Evolutionary conservation across 2,113 vertebrate genomes (phyloP).

Genomic region (Brachirus orientalis): DNA sequence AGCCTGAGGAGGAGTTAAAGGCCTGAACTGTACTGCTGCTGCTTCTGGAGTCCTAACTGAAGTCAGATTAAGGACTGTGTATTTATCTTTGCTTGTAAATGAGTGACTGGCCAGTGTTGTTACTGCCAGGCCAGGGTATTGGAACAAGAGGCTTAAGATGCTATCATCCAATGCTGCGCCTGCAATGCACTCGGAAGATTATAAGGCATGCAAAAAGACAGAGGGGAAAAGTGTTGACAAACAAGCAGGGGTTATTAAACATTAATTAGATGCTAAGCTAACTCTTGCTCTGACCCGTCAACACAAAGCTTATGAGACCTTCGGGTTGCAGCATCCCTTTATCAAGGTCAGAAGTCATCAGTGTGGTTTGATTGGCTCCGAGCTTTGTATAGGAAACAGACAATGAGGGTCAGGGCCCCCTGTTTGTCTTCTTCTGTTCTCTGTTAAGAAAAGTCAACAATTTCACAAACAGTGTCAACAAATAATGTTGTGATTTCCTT

Average conservation of each 20-base stretch:
- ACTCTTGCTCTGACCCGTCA: conserved; percentile 72
- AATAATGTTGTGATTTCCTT: conserved; percentile 9
- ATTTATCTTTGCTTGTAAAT: conserved; percentile 85
- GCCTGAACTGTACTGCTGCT: conserved; percentile 45
- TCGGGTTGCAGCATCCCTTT: conserved; percentile 75
- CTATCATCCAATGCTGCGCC: conserved; percentile 76
- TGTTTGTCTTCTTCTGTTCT: conserved; percentile 33
- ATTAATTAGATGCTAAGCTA: conserved; percentile 86
- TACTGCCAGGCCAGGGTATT: conserved; percentile 80
- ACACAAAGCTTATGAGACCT: conserved; percentile 77
- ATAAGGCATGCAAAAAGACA: conserved; percentile 77
- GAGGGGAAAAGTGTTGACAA: conserved; percentile 83
- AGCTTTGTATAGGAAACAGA: conserved; percentile 46
- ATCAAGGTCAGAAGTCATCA: conserved; percentile 84
- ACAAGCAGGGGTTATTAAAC: conserved; percentile 84
- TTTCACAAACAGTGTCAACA: conserved; percentile 10
- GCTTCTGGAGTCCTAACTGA: conserved; percentile 66
- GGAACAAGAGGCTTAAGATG: conserved; percentile 87
- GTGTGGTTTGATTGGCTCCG: conserved; percentile 66
- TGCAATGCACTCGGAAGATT: conserved; percentile 83
- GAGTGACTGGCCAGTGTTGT: conserved; percentile 82
- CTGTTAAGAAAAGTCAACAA: conserved; percentile 18
- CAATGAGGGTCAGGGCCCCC: conserved; percentile 47
- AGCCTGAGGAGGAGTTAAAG: conserved; percentile 69
- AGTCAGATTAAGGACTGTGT: conserved; percentile 80